A percentile compares a stretch with the other conserved stretches of the same genome.
Evolutionary conservation across 2,888 invertebrate genomes (phyloP).

Genomic region (Megaustenia siamemsis): DNA sequence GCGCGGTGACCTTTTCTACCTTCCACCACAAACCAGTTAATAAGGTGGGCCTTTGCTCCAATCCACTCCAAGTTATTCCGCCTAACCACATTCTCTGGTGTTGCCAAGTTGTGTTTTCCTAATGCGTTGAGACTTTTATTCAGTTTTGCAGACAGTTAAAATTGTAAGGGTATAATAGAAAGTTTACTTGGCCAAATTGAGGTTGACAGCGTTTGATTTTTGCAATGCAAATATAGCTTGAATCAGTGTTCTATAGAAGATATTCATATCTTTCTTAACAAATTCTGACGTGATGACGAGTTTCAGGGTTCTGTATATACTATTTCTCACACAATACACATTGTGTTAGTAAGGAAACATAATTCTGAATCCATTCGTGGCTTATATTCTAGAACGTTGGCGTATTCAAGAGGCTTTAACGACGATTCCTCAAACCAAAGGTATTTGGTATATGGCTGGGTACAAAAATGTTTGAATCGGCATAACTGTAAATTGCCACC

Average conservation of each 20-base stretch:
- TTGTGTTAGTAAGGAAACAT: too few species aligned
- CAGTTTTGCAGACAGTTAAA: constrained; percentile 1
- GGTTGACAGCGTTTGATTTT: constrained; percentile 27
- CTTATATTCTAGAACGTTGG: too few species aligned
- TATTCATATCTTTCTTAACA: neutral
- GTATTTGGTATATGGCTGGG: too few species aligned
- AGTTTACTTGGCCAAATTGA: constrained; percentile 29
- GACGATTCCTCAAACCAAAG: too few species aligned
- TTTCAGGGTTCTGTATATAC: too few species aligned
- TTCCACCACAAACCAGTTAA: constrained; percentile 59
- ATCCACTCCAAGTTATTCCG: constrained; percentile 33
- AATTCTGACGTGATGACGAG: neutral
- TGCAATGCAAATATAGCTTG: neutral
- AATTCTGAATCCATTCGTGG: too few species aligned
- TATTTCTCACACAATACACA: too few species aligned
- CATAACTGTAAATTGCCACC: too few species aligned
- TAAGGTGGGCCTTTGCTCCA: constrained; percentile 53
- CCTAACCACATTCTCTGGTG: constrained; percentile 40
- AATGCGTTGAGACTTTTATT: neutral
- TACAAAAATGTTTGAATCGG: too few species aligned
- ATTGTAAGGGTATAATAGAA: constrained; percentile 10
- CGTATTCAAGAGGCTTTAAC: too few species aligned
- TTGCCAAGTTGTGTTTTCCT: neutral
- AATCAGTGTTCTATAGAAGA: neutral
- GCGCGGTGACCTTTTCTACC: constrained; percentile 57